Evolutionary conservation across 2,797 vertebrate species (phyloP).

Genomic region (Falco berigora): DNA sequence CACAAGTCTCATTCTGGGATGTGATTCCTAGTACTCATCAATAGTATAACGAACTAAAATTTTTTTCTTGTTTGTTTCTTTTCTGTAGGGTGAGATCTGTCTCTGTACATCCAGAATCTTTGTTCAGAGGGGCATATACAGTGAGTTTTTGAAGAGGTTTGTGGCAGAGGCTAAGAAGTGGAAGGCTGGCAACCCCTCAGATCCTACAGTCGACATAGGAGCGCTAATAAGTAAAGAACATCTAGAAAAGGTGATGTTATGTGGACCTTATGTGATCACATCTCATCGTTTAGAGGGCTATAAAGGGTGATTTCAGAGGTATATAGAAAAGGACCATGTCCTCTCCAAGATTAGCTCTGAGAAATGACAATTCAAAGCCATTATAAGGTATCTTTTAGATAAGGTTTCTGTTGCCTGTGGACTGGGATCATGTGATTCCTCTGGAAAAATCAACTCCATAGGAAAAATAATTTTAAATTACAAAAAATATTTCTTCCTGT

Average conservation of each 20-base stretch:
- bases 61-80: background rate
- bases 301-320: background rate
- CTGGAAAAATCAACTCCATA: background rate
- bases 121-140: constrained; percentile 87
- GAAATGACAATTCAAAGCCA: background rate
- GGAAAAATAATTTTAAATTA: background rate
- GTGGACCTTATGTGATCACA: background rate
- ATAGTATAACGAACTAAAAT: background rate
- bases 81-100: constrained; percentile 89
- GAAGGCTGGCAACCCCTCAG: constrained; percentile 86
- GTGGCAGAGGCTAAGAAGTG: constrained; percentile 85
- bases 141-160: constrained; percentile 86
- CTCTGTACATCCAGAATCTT: constrained; percentile 97
- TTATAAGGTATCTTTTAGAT: background rate
- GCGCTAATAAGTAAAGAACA: constrained; percentile 94
- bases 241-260: constrained; percentile 83
- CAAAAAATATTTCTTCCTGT: background rate
- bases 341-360: background rate
- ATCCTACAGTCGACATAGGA: constrained; percentile 79
- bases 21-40: background rate
- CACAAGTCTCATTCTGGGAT: background rate
- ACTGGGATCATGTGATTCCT: background rate
- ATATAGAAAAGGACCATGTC: background rate
- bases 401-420: background rate
- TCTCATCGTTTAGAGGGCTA: background rate